These are phyloP conservation scores for Sebastes ruberrimus DNA, from an alignment of 2,797 vertebrate species.

Conservation along the genomic window DNA sequence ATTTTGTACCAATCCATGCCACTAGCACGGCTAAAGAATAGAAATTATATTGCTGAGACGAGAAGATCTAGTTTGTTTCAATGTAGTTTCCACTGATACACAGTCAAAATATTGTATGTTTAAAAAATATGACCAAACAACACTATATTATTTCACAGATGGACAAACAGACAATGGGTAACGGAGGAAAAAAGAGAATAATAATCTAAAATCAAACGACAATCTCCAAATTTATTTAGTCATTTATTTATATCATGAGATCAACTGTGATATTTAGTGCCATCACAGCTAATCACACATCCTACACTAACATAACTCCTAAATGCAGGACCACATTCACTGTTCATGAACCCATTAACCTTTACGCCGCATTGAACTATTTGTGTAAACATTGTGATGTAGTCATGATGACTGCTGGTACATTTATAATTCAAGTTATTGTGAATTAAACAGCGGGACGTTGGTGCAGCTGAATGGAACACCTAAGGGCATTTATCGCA, in stretches of 20 bases:
- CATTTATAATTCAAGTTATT: slow-evolving; percentile 62
- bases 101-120: not conserved
- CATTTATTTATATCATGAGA: not conserved
- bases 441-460: slow-evolving; percentile 47
- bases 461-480: slow-evolving; percentile 26
- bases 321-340: not conserved
- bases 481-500: slow-evolving; percentile 53
- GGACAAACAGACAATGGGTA: not conserved
- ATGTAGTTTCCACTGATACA: not conserved
- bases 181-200: not conserved
- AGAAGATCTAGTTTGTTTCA: not conserved
- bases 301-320: not conserved
- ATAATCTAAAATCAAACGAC: not conserved
- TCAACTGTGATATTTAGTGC: not conserved
- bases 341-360: not conserved
- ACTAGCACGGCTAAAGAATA: not conserved
- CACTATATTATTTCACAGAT: not conserved
- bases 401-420: slow-evolving; percentile 8
- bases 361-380: slow-evolving; percentile 3
- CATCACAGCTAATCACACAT: not conserved
- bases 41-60: not conserved
- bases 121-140: not conserved
- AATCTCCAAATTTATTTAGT: not conserved
- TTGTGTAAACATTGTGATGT: slow-evolving; percentile 19
- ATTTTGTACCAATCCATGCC: not conserved